Evolutionary conservation across 2,888 invertebrate genomes (phyloP), one percentile per base, ranked within the genome.

Genomic region (Polia nebulosa): DNA sequence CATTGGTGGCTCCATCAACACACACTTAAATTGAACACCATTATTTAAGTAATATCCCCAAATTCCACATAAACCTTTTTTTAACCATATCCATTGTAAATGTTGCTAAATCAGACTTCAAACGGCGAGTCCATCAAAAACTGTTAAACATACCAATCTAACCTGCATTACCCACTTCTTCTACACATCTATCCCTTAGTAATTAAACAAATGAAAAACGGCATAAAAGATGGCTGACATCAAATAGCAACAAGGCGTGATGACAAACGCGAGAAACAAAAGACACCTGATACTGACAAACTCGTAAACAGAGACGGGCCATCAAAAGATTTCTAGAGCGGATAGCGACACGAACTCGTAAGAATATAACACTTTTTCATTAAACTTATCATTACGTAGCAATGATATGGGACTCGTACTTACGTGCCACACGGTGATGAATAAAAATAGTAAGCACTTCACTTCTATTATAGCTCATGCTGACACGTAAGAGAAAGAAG

Each of bases 251-350:
- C 60, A 47, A 66, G 59, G 25, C 59, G 41, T 59, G 62, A 65
- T 76, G 73, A 70, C 63, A 82, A 62, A 63, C 53, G 36, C 55
- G 32, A 63, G 72, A 79, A 81, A 86, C 87, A 85, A 87, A 83
- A 82, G 89, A 83, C 72, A 89, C 68, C 22, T 74, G 85, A 89
- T 76, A 88, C 69, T 62, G 64, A 75, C 76, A 78, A 67, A 72
- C 62, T 64, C 74, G 68, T 76, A 78, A 78, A 70, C 82, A 71
- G 78, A 76, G 80, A 82, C 81, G 60, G 25, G 49, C 57, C 73
- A 84, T 82, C 84, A 82, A 80, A 82, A 83, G 81, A 76, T 86
- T 83, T 88, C 73, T 85, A 88, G 89, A 89, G 86, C 89, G 88
- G 76, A 71, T 82, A 89, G 85, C 84, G 83, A 85, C 75, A 87